Evolutionary conservation across 2,113 vertebrate genomes (phyloP), one percentile per base, ranked within the genome.

Genomic region (Danio rerio): DNA sequence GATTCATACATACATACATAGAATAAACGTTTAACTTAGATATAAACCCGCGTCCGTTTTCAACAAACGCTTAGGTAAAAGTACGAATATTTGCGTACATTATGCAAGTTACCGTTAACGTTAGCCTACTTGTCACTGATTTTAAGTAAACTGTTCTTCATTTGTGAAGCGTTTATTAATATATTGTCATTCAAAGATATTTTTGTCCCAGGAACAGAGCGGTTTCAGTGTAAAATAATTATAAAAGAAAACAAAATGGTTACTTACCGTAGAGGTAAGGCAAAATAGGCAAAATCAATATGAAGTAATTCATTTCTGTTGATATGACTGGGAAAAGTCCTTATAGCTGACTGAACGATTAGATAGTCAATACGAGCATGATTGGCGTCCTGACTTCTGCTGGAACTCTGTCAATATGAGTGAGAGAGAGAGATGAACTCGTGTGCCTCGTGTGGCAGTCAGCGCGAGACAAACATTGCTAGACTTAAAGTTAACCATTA

Each of bases 261-360:
- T 61, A 86, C 84, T 74, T 18, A 83, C 47, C 78, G 65, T 73
- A 76, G 9, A 82, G 56, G 62, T 47, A 16, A 9, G 69, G 9
- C 61, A 52, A 65, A 16, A 62, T 0, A 0, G 10, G 45, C 8
- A 74, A 73, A 65, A 50, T 63, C 3, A 76, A 12, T 42, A 31
- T 52, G 4, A 31, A 12, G 40, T 40, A 31, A 68, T 80, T 63
- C 77, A 86, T 83, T 49, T 71, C 56, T 45, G 7, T n/a, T 12
- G 31, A 11, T 43, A 47, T 58, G 56, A 50, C 5, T 45, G 10
- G 55, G n/a, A n/a, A n/a, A n/a, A n/a, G n/a, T n/a, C n/a, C n/a
- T n/a, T n/a, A n/a, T n/a, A n/a, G n/a, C n/a, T n/a, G n/a, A n/a
- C n/a, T n/a, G n/a, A 47, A 50, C 9, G n/a, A 59, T 16, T 6